phyloP scores from a whole-genome alignment of 1,140 invertebrate species.

The Meteorus sp. region DNA sequence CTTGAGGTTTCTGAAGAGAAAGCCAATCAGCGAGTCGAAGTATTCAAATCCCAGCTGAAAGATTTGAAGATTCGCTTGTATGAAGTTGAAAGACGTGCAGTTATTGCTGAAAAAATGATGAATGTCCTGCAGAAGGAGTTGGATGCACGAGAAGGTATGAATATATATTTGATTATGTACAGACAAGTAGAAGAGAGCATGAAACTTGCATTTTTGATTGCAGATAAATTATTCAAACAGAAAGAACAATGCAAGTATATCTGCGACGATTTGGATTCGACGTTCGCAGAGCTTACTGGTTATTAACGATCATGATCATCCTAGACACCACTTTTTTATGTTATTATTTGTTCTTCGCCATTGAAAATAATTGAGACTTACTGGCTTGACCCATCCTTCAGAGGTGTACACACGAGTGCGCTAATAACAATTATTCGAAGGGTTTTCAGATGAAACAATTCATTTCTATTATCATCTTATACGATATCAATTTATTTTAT shows the following conservation, averaged over 20 bases:
- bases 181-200: too few relatives aligned
- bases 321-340: not conserved
- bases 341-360: too few relatives aligned
- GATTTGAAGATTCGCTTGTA: conserved; percentile 73
- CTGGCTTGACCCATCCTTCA: too few relatives aligned
- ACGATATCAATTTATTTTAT: conserved; percentile 52
- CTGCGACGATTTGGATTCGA: conserved; percentile 77
- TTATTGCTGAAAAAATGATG: conserved; percentile 81
- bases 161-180: not conserved
- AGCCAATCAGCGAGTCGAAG: conserved; percentile 82
- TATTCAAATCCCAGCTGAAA: conserved; percentile 79
- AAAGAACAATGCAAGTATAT: conserved; percentile 76
- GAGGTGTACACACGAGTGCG: too few relatives aligned
- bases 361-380: too few relatives aligned
- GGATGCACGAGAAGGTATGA: conserved; percentile 79
- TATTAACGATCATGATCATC: conserved; percentile 56
- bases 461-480: too few relatives aligned
- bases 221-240: conserved; percentile 75
- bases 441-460: too few relatives aligned
- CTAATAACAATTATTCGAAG: too few relatives aligned
- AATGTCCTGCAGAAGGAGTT: conserved; percentile 84
- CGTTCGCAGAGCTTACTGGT: conserved; percentile 80
- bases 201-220: conserved; percentile 25
- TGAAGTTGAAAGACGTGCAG: conserved; percentile 79
- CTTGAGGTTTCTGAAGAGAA: conserved; percentile 99